Evolutionary conservation across 2,797 vertebrate species (phyloP), one percentile per base, ranked within the genome.

Genomic region (Pelobates cultripes): DNA sequence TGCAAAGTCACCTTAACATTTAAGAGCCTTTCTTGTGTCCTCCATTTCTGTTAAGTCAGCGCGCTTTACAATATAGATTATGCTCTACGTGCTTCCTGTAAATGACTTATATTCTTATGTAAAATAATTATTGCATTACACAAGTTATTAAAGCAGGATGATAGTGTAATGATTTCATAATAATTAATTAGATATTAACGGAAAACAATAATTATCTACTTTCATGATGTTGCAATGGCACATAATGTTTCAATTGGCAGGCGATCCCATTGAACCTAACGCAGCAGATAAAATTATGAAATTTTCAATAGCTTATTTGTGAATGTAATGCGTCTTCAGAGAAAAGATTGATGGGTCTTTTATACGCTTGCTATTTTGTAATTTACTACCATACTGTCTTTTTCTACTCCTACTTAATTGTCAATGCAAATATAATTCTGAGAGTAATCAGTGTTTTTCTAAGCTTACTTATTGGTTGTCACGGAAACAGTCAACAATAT

Each of bases 361-460:
- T 91, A 91, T 91, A 87, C 84, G 89, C 87, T 90, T 90, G 87
- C 64, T 90, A 85, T 90, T 91, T 87, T 87, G 72, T 71, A 85
- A 81, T 89, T 89, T 86, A 88, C 89, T 89, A 91, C 89, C 85
- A 87, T 66, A 60, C 85, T 77, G 83, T 88, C 84, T 80, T 90
- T 93, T 92, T 86, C 87, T 89, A 88, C 70, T 92, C 81, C 85
- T 90, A 70, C 88, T 92, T 91, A 93, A 93, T 93, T 91, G 90
- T 64, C 87, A 91, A 93, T 92, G 91, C 92, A 93, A 93, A 94
- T 92, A 90, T 88, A 90, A 93, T 92, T 92, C 91, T 84, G 88
- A 88, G 85, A 85, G 88, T 86, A 93, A 94, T 93, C 91, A 93
- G 89, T 87, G 89, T 87, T 90, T 89, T 89, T 88, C 86, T 89